Evolutionary conservation across 2,797 vertebrate genomes (phyloP).

Genomic region (Sebastes iracundus): DNA sequence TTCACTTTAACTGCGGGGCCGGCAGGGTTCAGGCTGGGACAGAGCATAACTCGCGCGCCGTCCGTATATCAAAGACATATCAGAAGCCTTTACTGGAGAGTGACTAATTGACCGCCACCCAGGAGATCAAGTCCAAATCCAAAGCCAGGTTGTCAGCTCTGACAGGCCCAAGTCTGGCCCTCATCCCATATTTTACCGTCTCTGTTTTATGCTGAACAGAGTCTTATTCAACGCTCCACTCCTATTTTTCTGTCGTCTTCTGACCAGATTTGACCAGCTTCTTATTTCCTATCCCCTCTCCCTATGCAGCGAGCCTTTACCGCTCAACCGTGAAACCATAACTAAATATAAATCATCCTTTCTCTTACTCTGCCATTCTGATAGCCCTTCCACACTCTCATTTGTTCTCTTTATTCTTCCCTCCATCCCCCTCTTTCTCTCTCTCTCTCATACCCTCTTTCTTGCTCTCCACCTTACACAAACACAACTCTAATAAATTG

Average conservation of each 20-base stretch:
- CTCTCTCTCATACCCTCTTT: conserved; percentile 46
- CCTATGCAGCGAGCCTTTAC: conserved; percentile 23
- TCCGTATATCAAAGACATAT: conserved; percentile 54
- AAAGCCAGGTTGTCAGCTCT: conserved; percentile 42
- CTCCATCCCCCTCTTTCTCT: not conserved
- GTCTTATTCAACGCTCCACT: conserved; percentile 2
- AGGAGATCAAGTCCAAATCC: conserved; percentile 46
- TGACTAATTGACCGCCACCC: conserved; percentile 63
- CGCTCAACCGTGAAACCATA: conserved; percentile 57
- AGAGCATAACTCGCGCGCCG: conserved; percentile 15
- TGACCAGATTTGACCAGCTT: conserved; percentile 42
- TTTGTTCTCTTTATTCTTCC: conserved; percentile 55
- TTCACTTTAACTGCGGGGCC: conserved; percentile 39
- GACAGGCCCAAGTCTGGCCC: conserved; percentile 29
- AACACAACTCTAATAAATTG: conserved; percentile 84
- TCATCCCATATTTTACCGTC: conserved; percentile 18
- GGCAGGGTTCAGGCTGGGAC: conserved; percentile 59
- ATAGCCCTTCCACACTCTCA: conserved; percentile 39
- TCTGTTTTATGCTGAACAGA: conserved; percentile 35
- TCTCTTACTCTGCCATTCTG: conserved; percentile 64
- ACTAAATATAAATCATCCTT: conserved; percentile 72
- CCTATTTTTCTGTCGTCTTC: conserved; percentile 36
- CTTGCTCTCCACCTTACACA: conserved; percentile 69
- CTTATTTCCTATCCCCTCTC: conserved; percentile 39
- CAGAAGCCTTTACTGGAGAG: conserved; percentile 51